A percentile compares a stretch with the other conserved stretches of the same genome.
These are phyloP conservation scores for Chionomys nivalis DNA, from an alignment of 2,113 vertebrate species.

Conservation along the genomic window DNA sequence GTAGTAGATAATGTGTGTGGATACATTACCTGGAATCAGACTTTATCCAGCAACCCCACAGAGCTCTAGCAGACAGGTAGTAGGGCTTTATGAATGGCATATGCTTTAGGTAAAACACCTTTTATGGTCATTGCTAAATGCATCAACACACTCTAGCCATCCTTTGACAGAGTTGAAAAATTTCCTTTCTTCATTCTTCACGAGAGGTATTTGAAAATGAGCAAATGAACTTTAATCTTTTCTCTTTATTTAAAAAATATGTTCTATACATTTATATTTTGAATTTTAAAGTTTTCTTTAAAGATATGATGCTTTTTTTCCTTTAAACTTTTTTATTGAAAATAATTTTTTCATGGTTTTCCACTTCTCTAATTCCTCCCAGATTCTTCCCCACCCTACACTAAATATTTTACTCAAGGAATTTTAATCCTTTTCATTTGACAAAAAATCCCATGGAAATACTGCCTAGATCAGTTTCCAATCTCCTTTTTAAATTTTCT, in stretches of 20 bases:
- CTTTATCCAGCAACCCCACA: slow-evolving; percentile 30
- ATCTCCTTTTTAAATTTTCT: neutral
- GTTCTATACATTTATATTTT: neutral
- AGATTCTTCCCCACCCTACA: too few species aligned
- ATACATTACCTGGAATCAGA: slow-evolving; percentile 41
- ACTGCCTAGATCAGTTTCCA: neutral
- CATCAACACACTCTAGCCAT: slow-evolving; percentile 24
- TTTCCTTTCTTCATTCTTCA: neutral
- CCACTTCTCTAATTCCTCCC: neutral
- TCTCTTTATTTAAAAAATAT: neutral
- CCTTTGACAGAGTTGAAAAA: neutral
- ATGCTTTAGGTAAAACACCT: neutral
- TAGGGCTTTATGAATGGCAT: neutral
- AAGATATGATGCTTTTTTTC: neutral
- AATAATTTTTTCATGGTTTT: neutral
- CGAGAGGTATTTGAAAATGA: neutral
- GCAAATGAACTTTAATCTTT: neutral
- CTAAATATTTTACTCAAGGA: neutral
- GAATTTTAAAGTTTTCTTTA: neutral
- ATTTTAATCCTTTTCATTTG: slow-evolving; percentile 15
- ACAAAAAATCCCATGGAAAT: neutral
- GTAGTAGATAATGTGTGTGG: neutral
- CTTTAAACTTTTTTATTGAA: neutral
- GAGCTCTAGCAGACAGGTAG: slow-evolving; percentile 37
- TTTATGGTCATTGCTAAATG: neutral